Evolutionary conservation across 2,888 invertebrate species (phyloP).

Genomic region (Drosophila planitibia): DNA sequence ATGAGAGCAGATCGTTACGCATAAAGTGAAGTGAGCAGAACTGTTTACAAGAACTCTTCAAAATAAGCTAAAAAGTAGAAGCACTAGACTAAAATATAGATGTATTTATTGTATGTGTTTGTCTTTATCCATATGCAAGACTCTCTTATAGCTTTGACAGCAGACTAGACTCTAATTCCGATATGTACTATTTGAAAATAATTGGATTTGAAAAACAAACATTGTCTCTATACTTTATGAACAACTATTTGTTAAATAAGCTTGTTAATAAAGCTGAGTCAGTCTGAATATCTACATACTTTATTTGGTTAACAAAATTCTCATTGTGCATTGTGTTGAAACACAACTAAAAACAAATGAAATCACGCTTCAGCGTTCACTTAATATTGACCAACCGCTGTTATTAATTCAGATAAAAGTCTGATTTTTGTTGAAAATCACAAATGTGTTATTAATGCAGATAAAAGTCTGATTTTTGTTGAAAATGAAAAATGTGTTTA

Average conservation of each 20-base stretch:
- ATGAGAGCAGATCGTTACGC: neutral
- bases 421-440: neutral
- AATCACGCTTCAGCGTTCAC: neutral
- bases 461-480: conserved; percentile 5
- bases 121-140: neutral
- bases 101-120: neutral
- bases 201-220: neutral
- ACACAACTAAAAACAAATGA: neutral
- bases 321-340: neutral
- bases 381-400: conserved; percentile 7
- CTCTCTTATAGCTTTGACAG: neutral
- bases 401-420: conserved; percentile 8
- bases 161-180: neutral
- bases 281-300: neutral
- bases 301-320: neutral
- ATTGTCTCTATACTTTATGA: neutral
- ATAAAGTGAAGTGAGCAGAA: neutral
- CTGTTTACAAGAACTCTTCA: neutral
- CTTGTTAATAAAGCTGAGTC: neutral
- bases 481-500: neutral
- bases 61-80: neutral
- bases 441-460: neutral
- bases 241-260: neutral
- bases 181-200: neutral
- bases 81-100: neutral